Evolutionary conservation across 1,140 invertebrate genomes (phyloP), one percentile per base, ranked within the genome.

Genomic region (Nixonia krombeini): DNA sequence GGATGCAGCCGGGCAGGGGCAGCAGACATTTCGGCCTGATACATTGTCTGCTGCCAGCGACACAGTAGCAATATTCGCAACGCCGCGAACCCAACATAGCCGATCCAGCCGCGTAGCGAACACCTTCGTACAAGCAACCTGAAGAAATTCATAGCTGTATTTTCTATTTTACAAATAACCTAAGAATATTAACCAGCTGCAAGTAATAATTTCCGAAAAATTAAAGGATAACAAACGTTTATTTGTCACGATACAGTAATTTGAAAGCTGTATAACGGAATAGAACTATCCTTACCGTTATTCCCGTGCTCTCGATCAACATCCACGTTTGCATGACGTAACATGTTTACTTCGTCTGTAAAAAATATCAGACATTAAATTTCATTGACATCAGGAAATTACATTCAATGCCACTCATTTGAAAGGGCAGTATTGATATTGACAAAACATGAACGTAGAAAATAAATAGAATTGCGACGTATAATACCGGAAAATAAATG

Each of bases 31-130:
- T 89, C 0, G 94, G 94, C 62, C 90, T 87, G 16, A 95, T 90
- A 78, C 94, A 96, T 65, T 89, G 90, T 71, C 93, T 88, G 42
- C 87, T 84, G 4, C 93, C 93, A 64, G 85, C 85, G 50, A 95
- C 91, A 75, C 94, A 96, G 82, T 94, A 96, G 82, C 94, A 96
- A 76, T 94, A 94, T 81, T 94, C 91, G 83, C 94, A 96, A 3
- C 89, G 87, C 41, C 89, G 89, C 7, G 89, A 90, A 1, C 91
- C 90, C 51, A 90, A 85, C 91, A 96, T 93, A 0, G 94, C 94
- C 1, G 94, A 95, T 0, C 94, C 94, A 26, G 92, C 90, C 6
- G 89, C 91, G 79, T 92, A 95, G 49, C 90, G 83, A n/a, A 90
- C 90, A 8, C 92, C 92, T 57, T 92, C 91, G 41, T 89, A 85